Evolutionary conservation across 2,113 vertebrate genomes (phyloP).

Genomic region (Tachysurus fulvidraco): DNA sequence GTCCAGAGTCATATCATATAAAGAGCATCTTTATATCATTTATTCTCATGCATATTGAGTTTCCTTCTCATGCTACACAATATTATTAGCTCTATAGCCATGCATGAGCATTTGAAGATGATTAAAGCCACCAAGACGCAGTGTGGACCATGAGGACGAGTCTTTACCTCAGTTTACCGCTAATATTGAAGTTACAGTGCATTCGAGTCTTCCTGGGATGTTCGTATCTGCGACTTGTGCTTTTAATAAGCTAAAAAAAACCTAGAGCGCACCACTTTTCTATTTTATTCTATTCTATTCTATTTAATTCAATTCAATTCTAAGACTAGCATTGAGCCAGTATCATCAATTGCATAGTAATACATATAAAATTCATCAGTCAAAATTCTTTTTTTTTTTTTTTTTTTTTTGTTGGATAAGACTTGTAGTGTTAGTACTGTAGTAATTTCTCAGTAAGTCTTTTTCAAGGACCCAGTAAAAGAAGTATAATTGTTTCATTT

Average conservation of each 20-base stretch:
- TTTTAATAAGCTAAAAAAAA: no score
- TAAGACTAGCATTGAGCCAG: no score
- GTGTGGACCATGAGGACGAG: neutral
- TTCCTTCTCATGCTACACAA: neutral
- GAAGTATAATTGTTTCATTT: neutral
- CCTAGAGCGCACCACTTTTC: no score
- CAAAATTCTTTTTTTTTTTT: no score
- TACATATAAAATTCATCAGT: no score
- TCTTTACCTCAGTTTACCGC: neutral
- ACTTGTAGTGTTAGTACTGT: no score
- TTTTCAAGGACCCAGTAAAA: neutral
- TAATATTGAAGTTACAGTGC: neutral
- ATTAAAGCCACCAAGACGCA: neutral
- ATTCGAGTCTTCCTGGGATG: no score
- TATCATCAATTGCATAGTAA: no score
- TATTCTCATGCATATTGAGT: neutral
- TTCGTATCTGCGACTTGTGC: no score
- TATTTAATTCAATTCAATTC: no score
- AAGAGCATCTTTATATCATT: neutral
- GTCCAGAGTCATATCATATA: neutral
- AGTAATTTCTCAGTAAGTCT: neutral
- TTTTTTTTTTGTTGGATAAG: no score
- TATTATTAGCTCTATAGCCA: neutral
- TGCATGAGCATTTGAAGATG: neutral
- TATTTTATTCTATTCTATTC: no score